Evolutionary conservation across 2,888 invertebrate species (phyloP).

Genomic region (Biston betularia): DNA sequence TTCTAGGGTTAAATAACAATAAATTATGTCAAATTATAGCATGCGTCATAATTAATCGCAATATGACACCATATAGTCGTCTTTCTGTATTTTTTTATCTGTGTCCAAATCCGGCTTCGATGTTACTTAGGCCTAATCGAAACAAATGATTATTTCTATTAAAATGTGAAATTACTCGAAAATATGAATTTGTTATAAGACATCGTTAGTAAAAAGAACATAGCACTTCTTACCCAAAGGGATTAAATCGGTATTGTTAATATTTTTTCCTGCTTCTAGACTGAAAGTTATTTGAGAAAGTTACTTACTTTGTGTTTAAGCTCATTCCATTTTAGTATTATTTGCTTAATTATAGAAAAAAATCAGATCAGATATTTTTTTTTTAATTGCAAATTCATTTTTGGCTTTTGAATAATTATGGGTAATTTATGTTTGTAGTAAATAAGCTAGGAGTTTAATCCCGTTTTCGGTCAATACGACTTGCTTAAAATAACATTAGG

Average conservation of each 20-base stretch:
- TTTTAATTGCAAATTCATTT: too few relatives aligned
- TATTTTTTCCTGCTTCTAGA: slow-evolving; percentile 2
- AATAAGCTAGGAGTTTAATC: too few relatives aligned
- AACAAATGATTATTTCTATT: slow-evolving; percentile 24
- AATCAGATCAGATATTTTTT: too few relatives aligned
- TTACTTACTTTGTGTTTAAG: not conserved
- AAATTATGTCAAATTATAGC: too few relatives aligned
- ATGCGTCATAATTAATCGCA: too few relatives aligned
- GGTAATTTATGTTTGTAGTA: too few relatives aligned
- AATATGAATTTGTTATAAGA: slow-evolving; percentile 18
- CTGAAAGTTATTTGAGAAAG: not conserved
- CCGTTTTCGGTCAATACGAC: too few relatives aligned
- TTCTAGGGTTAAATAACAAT: too few relatives aligned
- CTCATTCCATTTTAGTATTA: too few relatives aligned
- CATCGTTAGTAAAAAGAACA: slow-evolving; percentile 19
- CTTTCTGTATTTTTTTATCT: not conserved
- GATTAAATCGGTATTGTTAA: slow-evolving; percentile 6
- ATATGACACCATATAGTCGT: not conserved
- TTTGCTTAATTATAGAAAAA: too few relatives aligned
- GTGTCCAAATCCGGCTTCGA: slow-evolving; percentile 7
- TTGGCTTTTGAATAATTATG: too few relatives aligned
- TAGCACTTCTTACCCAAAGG: slow-evolving; percentile 17
- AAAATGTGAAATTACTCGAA: slow-evolving; percentile 10
- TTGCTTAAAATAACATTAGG: too few relatives aligned
- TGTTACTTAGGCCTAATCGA: slow-evolving; percentile 22